Evolutionary conservation across 2,113 vertebrate genomes (phyloP).

Genomic region (Pseudopipra pipra): DNA sequence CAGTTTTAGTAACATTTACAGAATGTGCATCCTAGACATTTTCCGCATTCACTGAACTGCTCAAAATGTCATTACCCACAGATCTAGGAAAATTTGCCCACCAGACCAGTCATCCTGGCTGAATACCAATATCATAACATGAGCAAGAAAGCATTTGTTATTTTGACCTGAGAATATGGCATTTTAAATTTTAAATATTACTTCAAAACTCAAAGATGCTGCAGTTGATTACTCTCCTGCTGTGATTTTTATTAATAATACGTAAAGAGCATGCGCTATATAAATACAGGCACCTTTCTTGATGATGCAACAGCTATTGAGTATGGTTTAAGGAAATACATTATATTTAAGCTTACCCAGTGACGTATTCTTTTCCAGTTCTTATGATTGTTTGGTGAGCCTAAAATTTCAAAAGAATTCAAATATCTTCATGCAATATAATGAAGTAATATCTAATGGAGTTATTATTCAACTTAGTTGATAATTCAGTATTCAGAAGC

Average conservation of each 20-base stretch:
- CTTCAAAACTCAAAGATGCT: neutral
- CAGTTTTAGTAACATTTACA: neutral
- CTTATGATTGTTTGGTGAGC: neutral
- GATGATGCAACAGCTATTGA: neutral
- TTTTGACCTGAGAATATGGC: neutral
- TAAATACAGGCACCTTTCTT: neutral
- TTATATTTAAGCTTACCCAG: neutral
- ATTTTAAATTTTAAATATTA: neutral
- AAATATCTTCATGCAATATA: neutral
- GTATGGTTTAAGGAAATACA: neutral
- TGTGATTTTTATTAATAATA: neutral
- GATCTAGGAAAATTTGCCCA: neutral
- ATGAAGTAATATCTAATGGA: neutral
- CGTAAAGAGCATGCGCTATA: neutral
- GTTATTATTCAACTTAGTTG: neutral
- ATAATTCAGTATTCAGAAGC: neutral
- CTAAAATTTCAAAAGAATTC: neutral
- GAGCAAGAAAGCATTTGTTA: neutral
- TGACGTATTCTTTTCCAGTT: neutral
- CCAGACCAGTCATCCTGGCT: neutral
- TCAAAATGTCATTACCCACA: slow-evolving; percentile 45
- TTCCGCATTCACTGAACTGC: neutral
- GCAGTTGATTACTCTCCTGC: neutral
- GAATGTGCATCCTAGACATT: neutral
- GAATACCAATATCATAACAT: neutral